Conservation (phyloP, 2,888 invertebrate species). For the Xanthostigma xanthostigma region DNA sequence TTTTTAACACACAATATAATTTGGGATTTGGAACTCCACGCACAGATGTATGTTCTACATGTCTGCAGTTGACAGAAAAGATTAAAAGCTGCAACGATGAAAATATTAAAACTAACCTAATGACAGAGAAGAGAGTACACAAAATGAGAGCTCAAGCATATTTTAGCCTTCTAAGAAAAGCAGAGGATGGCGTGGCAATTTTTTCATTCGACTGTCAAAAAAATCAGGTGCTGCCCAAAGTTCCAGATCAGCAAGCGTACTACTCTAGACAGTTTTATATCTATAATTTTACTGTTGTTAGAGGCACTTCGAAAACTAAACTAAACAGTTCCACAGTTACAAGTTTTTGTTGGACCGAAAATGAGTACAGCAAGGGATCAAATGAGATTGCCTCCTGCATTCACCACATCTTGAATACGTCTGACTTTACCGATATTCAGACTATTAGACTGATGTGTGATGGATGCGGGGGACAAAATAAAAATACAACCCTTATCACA, state of each 20-base stretch:
- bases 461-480: slow-evolving; percentile 16
- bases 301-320: slow-evolving; percentile 6
- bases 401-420: slow-evolving; percentile 14
- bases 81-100: slow-evolving; percentile 13
- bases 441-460: slow-evolving; percentile 14
- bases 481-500: slow-evolving; percentile 17
- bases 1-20: slow-evolving; percentile 17
- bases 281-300: slow-evolving; percentile 11
- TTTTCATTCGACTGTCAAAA: slow-evolving; percentile 19
- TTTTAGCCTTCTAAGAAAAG: slow-evolving; percentile 15
- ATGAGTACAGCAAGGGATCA: slow-evolving; percentile 13
- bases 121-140: slow-evolving; percentile 15
- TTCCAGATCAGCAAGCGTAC: slow-evolving; percentile 13
- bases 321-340: too few species aligned
- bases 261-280: slow-evolving; percentile 10
- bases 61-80: slow-evolving; percentile 15
- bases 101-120: slow-evolving; percentile 12
- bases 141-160: slow-evolving; percentile 15
- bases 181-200: slow-evolving; percentile 12
- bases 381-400: slow-evolving; percentile 18
- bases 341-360: slow-evolving; percentile 12
- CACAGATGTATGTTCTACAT: slow-evolving; percentile 17
- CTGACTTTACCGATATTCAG: slow-evolving; percentile 7
- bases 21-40: slow-evolving; percentile 15
- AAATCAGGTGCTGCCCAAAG: slow-evolving; percentile 15